Evolutionary conservation across 2,113 vertebrate genomes (phyloP), one percentile per base, ranked within the genome.

Genomic region (Halcyon senegalensis): DNA sequence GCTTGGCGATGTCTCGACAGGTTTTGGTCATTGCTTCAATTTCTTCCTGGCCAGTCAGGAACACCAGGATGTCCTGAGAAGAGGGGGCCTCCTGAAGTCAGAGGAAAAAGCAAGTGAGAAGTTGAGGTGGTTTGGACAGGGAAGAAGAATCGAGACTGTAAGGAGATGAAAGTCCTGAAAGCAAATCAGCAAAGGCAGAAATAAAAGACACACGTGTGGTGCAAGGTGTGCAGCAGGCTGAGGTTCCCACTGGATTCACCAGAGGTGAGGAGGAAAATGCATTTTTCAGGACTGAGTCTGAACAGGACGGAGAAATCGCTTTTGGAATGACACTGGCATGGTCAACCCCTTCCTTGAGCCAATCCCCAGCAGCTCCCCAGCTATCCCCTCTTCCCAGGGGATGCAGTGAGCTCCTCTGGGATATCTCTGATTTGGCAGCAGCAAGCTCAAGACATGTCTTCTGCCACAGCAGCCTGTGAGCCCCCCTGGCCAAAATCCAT

Each of bases 11-110:
- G 78, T 99, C 99, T 60, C 99, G 97, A 58, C 99, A 99, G 8
- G 99, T 99, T 97, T 99, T 99, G 46, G 99, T 99, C 98, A 99
- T 98, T 11, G 99, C 99, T 97, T 99, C 99, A 0, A 99, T 99
- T 97, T 99, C 99, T 96, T 99, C 99, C 97, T 99, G 99, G 44
- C 99, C 99, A 3, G 99, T 99, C 97, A 99, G 98, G 96, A 99
- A 99, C 73, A 99, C 99, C 87, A 99, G 97, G 96, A 99, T 99
- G 70, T 99, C 99, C 53, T 99, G 99, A 33, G 98, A 99, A 1
- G 97, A 60, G 2, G 99, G 99, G 2, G 99, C 99, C 96, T 99
- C 99, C 99, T 93, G 13, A 16, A 87, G 31, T 7, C 87, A 69
- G 21, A 60, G 35, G 30, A 35, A 76, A 86, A 93, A 63, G 27